Conservation (phyloP, 2,797 vertebrate genomes). For the Parauchenoglanis punctatus region DNA sequence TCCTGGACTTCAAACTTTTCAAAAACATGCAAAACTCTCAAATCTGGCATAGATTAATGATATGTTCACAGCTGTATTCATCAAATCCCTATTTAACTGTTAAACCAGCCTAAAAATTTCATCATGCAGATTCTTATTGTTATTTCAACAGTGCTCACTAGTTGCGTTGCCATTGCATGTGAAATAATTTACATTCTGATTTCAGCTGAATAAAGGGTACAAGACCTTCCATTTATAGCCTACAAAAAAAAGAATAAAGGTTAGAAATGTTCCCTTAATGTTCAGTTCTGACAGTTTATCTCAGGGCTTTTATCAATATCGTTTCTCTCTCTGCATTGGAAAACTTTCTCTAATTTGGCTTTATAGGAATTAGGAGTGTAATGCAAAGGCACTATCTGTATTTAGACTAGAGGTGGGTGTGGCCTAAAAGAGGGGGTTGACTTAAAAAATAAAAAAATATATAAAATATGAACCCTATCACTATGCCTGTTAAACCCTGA, state of each 20-base stretch:
- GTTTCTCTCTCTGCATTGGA: background rate
- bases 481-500: background rate
- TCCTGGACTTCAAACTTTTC: background rate
- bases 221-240: background rate
- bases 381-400: background rate
- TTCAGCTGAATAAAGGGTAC: background rate
- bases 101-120: background rate
- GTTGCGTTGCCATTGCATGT: background rate
- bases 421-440: background rate
- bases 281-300: conserved; percentile 4
- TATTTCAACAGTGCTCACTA: background rate
- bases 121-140: background rate
- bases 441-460: too few relatives aligned
- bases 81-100: background rate
- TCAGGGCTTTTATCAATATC: background rate
- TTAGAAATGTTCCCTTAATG: background rate
- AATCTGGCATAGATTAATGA: background rate
- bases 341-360: background rate
- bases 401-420: background rate
- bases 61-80: background rate
- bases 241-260: background rate
- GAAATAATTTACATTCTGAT: conserved; percentile 6
- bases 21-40: conserved; percentile 3
- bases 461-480: background rate
- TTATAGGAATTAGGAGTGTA: background rate